Evolutionary conservation across 2,113 vertebrate genomes (phyloP), one percentile per base, ranked within the genome.

Genomic region (Actinemys pallida): DNA sequence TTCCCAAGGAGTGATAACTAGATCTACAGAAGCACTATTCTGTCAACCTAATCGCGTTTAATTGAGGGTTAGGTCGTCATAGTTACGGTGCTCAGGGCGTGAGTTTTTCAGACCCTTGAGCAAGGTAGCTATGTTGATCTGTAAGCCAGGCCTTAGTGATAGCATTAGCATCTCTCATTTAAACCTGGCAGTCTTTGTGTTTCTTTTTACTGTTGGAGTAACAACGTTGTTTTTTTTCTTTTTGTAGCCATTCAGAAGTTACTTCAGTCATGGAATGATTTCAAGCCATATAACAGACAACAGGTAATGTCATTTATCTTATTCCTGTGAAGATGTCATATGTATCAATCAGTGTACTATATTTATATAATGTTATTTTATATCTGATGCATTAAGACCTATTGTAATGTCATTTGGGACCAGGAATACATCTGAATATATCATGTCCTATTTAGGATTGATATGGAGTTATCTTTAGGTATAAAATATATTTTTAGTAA

Each of bases 241-340:
- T 94, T 57, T 86, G 3, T 96, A 99, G 99, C 98, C 99, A 1
- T 99, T 99, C 97, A 98, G 99, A 93, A 99, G 98, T 92, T 99
- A 99, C 87, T 99, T 99, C 98, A 99, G 98, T 87, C 99, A 99
- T 17, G 99, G 99, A 50, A 98, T 99, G 98, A 98, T 99, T 95
- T 99, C 99, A 42, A 99, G 99, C 98, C 99, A 99, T 97, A 98
- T 99, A 95, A 98, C 99, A 90, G 99, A 99, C 95, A 99, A 99
- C 97, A 99, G 99, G 99, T 99, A 98, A 59, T n/a, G 39, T 20
- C 11, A 16, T 87, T 75, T 3, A 3, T 89, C 10, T 4, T 56
- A 17, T 86, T 88, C 11, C 29, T 87, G 47, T 17, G 45, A 84
- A 92, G 35, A 5, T 31, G 31, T 57, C 20, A 3, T 2, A 54